A percentile compares a stretch with the other conserved stretches of the same genome.
phyloP scores from a whole-genome alignment of 2,888 invertebrate genomes.

The Cheilosia grossa region DNA sequence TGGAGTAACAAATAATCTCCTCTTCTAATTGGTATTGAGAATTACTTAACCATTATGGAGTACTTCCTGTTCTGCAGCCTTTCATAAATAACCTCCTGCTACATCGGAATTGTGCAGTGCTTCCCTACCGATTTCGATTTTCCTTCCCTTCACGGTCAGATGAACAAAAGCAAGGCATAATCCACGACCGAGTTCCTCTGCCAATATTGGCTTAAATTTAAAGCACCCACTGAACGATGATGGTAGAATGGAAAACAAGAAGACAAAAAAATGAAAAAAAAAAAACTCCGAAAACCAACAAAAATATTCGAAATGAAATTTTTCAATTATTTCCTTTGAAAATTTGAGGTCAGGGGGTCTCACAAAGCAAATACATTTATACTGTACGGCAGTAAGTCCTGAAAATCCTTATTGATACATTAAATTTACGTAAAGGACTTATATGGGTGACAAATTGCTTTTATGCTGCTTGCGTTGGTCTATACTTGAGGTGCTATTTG shows the following conservation, averaged over 20 bases:
- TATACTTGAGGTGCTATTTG: not conserved
- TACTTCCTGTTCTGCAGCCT: constrained; percentile 3
- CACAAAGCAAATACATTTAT: constrained; percentile 1
- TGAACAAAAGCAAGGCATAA: constrained; percentile 12
- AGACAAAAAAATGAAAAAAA: no score
- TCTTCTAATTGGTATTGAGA: constrained; percentile 51
- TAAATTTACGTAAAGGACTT: constrained; percentile 45
- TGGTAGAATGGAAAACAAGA: constrained; percentile 7
- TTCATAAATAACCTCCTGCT: constrained; percentile 27
- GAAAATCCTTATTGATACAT: constrained; percentile 48
- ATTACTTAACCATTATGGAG: constrained; percentile 41
- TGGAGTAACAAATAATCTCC: constrained; percentile 46
- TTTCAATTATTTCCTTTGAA: constrained; percentile 47
- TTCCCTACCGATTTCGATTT: not conserved
- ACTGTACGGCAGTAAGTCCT: constrained; percentile 1
- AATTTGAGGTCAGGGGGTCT: not conserved
- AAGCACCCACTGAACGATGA: constrained; percentile 5
- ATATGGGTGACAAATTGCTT: constrained; percentile 39
- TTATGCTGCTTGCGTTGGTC: not conserved
- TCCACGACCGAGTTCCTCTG: constrained; percentile 40
- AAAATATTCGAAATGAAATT: constrained; percentile 41
- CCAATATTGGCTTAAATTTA: constrained; percentile 51
- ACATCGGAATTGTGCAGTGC: not conserved
- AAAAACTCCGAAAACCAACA: not conserved
- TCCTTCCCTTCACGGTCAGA: constrained; percentile 24